Evolutionary conservation across 2,888 invertebrate species (phyloP), one percentile per base, ranked within the genome.

Genomic region (Drosophila stalkeri): DNA sequence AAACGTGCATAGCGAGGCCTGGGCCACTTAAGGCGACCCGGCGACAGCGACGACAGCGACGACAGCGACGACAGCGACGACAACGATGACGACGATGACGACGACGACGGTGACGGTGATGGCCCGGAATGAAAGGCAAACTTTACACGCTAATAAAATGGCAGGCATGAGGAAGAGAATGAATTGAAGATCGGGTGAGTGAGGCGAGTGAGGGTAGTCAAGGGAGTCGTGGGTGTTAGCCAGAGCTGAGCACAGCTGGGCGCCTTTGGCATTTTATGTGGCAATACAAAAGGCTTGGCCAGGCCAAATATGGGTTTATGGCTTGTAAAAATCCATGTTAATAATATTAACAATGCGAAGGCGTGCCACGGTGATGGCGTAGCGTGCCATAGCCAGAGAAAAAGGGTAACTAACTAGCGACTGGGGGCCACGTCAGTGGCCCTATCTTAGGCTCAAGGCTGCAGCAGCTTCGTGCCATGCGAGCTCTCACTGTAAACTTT

Each of bases 291-390:
- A 73, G 84, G 84, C 82, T 84, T 86, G 84, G 87, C 74, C 77
- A 35, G 72, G 57, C 84, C 77, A 86, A 88, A 83, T 86, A 82
- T 86, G 77, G 88, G 86, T 86, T 86, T 86, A 88, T 86, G 86
- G 88, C 86, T 86, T 88, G 86, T 88, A 86, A 86, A 88, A 86
- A 88, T 83, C 86, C 86, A 88, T 86, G 86, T 86, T 86, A 86
- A 86, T 86, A 86, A 75, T 88, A 88, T 86, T 86, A 88, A 88
- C 82, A 86, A 81, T 81, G 64, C 55, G 55, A 57, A 46, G 57
- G 65, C 64, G 57, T 60, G 68, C 66, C 56, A 44, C 31, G 70
- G 47, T 6, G n/a, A 11, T 20, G 57, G 65, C 62, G 51, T 63
- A 66, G 68, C 51, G 39, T 35, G 72, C 27, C 47, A 44, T 39